phyloP scores from a whole-genome alignment of 2,797 vertebrate species.

The Prionace glauca region DNA sequence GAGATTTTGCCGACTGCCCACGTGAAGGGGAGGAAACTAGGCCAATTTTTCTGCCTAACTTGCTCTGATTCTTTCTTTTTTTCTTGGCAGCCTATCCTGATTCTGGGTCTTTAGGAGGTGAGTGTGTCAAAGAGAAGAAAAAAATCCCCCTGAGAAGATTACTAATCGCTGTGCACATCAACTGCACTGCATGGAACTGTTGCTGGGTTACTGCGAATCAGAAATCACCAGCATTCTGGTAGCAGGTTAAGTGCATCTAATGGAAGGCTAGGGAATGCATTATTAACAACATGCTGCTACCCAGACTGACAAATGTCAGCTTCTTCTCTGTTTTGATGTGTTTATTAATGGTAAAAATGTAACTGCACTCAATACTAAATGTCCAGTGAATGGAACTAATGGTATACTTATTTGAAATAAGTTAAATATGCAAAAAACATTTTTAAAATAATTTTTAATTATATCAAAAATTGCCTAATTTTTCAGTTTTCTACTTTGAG shows the following conservation, averaged over 20 bases:
- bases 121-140: slow-evolving; percentile 42
- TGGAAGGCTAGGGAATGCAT: slow-evolving; percentile 53
- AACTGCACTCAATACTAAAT: slow-evolving; percentile 15
- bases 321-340: slow-evolving; percentile 32
- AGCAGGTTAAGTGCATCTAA: slow-evolving; percentile 56
- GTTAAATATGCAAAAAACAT: slow-evolving; percentile 20
- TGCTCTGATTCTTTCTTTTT: slow-evolving; percentile 49
- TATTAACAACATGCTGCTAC: slow-evolving; percentile 47
- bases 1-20: neutral
- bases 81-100: slow-evolving; percentile 40
- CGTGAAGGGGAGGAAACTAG: slow-evolving; percentile 57
- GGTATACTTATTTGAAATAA: slow-evolving; percentile 1
- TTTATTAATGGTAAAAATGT: slow-evolving; percentile 28
- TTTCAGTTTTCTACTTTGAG: neutral
- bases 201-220: slow-evolving; percentile 58
- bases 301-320: slow-evolving; percentile 29
- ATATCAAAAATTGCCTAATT: neutral
- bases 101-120: neutral
- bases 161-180: slow-evolving; percentile 33
- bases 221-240: slow-evolving; percentile 52
- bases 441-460: neutral
- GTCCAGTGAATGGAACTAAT: neutral
- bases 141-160: slow-evolving; percentile 41
- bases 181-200: slow-evolving; percentile 54
- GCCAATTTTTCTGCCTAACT: slow-evolving; percentile 84